Percentiles rank a stretch among this genome's conserved stretches.
Evolutionary conservation across 2,888 invertebrate genomes (phyloP).

Genomic region (Syrista parreyssii): DNA sequence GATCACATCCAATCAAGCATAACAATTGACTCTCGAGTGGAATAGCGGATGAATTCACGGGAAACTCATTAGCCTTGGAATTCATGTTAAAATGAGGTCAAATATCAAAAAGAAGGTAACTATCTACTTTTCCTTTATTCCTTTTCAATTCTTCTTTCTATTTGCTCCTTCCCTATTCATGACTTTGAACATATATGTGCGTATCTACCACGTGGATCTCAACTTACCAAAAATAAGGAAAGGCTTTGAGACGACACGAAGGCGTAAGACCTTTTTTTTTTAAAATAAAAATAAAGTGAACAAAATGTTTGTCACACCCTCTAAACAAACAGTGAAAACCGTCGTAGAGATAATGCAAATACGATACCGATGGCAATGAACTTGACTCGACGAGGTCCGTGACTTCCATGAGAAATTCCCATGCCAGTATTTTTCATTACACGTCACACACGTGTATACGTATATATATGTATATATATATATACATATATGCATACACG

Average conservation of each 20-base stretch:
- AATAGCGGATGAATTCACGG: not conserved
- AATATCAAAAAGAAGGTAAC: not conserved
- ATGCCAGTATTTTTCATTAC: slow-evolving; percentile 46
- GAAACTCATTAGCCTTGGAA: not conserved
- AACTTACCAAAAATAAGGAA: not conserved
- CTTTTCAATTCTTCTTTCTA: not conserved
- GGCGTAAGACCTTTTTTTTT: not conserved
- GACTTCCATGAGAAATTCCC: slow-evolving; percentile 55
- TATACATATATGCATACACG: too few species aligned
- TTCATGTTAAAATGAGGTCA: not conserved
- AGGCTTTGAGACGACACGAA: not conserved
- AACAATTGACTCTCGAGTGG: not conserved
- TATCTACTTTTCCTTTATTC: not conserved
- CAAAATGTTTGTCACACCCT: not conserved
- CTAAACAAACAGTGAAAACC: not conserved
- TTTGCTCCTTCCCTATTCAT: not conserved
- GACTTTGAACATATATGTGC: not conserved
- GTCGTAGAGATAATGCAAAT: not conserved
- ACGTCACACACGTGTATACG: not conserved
- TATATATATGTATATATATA: not conserved
- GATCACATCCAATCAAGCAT: not conserved
- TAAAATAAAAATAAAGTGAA: not conserved
- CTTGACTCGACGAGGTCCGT: slow-evolving; percentile 39
- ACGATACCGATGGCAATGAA: slow-evolving; percentile 46
- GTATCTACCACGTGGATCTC: not conserved